phyloP scores from a whole-genome alignment of 2,888 invertebrate species.

The Hirtodrosophila confusa region DNA sequence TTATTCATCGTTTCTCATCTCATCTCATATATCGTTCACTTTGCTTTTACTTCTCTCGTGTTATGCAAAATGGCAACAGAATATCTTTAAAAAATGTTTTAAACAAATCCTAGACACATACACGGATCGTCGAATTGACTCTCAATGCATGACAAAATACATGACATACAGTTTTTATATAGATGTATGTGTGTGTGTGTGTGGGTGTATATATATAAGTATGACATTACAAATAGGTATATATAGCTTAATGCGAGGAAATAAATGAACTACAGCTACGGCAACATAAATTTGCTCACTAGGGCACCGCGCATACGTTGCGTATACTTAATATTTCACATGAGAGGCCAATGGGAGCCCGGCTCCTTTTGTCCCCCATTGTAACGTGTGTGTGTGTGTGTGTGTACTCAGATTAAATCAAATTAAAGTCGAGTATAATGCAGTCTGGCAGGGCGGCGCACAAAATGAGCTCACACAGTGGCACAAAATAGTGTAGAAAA shows the following conservation, averaged over 20 bases:
- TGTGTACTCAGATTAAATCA: conserved; percentile 8
- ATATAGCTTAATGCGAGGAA: conserved; percentile 49
- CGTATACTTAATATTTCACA: conserved; percentile 55
- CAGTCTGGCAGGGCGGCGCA: conserved; percentile 28
- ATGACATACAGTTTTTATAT: conserved; percentile 18
- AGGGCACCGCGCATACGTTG: conserved; percentile 35
- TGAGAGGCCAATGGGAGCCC: not conserved
- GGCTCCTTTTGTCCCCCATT: conserved; percentile 5
- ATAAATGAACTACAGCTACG: conserved; percentile 44
- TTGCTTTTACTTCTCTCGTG: conserved; percentile 21
- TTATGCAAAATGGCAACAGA: conserved; percentile 56
- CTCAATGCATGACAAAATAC: conserved; percentile 10
- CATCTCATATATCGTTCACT: conserved; percentile 27
- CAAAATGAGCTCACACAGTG: conserved; percentile 30
- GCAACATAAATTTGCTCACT: conserved; percentile 54
- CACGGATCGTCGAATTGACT: conserved; percentile 7
- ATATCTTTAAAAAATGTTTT: conserved; percentile 27
- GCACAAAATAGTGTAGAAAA: not conserved
- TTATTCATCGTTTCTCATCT: conserved; percentile 71
- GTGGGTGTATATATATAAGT: conserved; percentile 25
- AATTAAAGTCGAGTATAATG: conserved; percentile 4
- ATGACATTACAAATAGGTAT: conserved; percentile 40
- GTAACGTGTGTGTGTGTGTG: not conserved
- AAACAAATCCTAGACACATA: conserved; percentile 46
- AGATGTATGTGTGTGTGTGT: conserved; percentile 25